These are phyloP conservation scores for Calephelis nemesis DNA, from an alignment of 1,140 invertebrate genomes.

Conservation along the genomic window DNA sequence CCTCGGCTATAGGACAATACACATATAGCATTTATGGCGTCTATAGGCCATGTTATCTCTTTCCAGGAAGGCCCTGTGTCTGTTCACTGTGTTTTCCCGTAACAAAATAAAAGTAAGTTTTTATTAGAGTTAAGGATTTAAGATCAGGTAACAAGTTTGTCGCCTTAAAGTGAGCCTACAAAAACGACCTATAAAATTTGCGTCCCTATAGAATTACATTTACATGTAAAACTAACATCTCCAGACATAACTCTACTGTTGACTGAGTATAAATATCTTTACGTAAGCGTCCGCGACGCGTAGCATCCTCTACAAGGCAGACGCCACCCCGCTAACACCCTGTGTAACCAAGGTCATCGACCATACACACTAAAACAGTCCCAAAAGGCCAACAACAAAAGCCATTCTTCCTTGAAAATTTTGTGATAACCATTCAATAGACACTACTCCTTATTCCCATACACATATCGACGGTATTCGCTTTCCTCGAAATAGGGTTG, in stretches of 20 bases:
- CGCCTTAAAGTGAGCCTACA: too few species aligned
- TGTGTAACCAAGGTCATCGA: constrained; percentile 46
- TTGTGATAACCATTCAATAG: constrained; percentile 23
- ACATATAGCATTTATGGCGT: too few species aligned
- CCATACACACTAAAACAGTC: constrained; percentile 18
- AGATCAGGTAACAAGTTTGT: too few species aligned
- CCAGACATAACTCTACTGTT: constrained; percentile 21
- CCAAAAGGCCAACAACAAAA: not conserved
- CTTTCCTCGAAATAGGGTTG: constrained; percentile 12
- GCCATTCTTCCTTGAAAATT: not conserved
- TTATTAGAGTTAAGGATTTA: too few species aligned
- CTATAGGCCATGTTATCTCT: too few species aligned
- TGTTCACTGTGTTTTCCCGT: too few species aligned
- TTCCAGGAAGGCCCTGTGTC: too few species aligned
- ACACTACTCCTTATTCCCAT: constrained; percentile 31
- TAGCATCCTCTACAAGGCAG: constrained; percentile 35
- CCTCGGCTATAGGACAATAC: too few species aligned
- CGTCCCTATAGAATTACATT: not conserved
- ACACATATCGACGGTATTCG: constrained; percentile 26
- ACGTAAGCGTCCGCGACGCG: constrained; percentile 47
- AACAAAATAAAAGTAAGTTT: too few species aligned
- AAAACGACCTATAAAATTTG: too few species aligned
- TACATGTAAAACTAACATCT: constrained; percentile 1
- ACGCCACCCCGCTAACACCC: constrained; percentile 38
- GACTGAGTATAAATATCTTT: constrained; percentile 55